phyloP scores from a whole-genome alignment of 2,113 vertebrate species.

The Myrmecobius fasciatus region DNA sequence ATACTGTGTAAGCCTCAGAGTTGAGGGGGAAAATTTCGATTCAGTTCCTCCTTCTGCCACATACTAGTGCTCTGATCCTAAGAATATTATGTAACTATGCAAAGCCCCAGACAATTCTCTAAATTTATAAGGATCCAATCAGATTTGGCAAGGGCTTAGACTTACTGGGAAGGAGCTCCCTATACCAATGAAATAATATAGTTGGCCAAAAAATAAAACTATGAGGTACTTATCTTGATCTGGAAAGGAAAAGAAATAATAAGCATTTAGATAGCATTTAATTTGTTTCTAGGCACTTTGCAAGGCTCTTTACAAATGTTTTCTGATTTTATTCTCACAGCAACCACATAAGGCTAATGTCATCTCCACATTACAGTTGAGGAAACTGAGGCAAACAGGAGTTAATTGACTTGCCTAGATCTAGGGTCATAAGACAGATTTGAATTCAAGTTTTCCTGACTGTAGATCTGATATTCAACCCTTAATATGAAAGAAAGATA shows the following conservation, averaged over 20 bases:
- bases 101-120: neutral
- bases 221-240: neutral
- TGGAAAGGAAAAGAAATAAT: neutral
- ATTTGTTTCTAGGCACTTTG: neutral
- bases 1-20: no score
- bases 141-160: neutral
- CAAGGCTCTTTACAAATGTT: neutral
- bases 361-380: neutral
- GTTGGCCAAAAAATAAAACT: neutral
- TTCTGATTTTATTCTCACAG: neutral
- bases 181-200: neutral
- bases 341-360: neutral
- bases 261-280: neutral
- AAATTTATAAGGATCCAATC: neutral
- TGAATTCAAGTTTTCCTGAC: neutral
- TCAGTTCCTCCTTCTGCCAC: neutral
- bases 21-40: no score
- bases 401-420: neutral
- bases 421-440: neutral
- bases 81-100: neutral
- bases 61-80: neutral
- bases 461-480: neutral
- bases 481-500: neutral
- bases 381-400: neutral
- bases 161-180: neutral